Evolutionary conservation across 2,797 vertebrate genomes (phyloP).

Genomic region (Parambassis ranga): DNA sequence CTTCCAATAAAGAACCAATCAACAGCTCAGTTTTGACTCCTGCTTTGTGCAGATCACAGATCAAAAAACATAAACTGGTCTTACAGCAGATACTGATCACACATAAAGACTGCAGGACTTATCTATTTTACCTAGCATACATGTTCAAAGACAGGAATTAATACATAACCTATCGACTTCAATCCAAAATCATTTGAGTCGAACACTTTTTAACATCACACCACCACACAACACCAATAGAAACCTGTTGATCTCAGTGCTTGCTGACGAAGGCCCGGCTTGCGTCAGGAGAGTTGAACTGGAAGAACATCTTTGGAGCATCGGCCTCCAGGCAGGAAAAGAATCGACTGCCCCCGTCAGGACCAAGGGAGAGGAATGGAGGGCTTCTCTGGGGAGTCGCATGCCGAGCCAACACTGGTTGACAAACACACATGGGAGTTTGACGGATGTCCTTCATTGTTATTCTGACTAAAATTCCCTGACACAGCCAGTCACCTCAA

Average conservation of each 20-base stretch:
- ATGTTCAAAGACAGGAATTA: not conserved
- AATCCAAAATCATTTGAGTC: not conserved
- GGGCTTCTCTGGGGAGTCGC: slow-evolving; percentile 66
- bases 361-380: slow-evolving; percentile 42
- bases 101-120: no score
- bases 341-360: slow-evolving; percentile 58
- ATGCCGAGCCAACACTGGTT: slow-evolving; percentile 56
- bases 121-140: not conserved
- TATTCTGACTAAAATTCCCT: slow-evolving; percentile 32
- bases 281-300: slow-evolving; percentile 74
- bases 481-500: slow-evolving; percentile 41
- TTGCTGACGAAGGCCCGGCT: slow-evolving; percentile 44
- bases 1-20: not conserved
- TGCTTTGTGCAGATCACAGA: not conserved
- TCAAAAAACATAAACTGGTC: no score
- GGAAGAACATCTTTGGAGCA: slow-evolving; percentile 73
- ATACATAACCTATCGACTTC: no score
- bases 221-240: not conserved
- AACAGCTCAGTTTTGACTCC: not conserved
- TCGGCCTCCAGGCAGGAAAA: slow-evolving; percentile 73
- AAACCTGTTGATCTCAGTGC: slow-evolving; percentile 42
- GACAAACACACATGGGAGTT: slow-evolving; percentile 32
- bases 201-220: no score
- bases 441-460: slow-evolving; percentile 50
- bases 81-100: no score